These are phyloP conservation scores for Caenorhabditis sp. DNA, from an alignment of 2,888 invertebrate species.

Conservation along the genomic window DNA sequence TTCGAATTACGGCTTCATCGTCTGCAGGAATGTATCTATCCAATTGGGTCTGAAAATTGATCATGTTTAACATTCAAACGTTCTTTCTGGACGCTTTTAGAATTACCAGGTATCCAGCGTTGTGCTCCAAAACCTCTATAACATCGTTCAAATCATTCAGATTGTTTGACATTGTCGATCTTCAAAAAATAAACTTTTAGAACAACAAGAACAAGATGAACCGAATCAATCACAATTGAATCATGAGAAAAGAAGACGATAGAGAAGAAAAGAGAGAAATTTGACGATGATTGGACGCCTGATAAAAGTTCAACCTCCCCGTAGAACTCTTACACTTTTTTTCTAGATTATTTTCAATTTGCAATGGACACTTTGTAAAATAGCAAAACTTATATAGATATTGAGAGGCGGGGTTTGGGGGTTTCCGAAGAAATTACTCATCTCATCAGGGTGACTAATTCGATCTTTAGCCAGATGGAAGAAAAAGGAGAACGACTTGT, in stretches of 20 bases:
- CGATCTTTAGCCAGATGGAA: conserved; percentile 16
- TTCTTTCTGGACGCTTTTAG: background rate
- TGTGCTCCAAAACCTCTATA: conserved; percentile 18
- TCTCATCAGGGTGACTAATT: conserved; percentile 18
- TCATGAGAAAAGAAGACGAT: background rate
- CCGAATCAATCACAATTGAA: background rate
- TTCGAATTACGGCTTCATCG: conserved; percentile 17
- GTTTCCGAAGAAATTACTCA: conserved; percentile 13
- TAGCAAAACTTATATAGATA: background rate
- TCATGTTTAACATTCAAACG: background rate
- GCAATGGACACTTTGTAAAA: background rate
- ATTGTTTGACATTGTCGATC: conserved; percentile 24
- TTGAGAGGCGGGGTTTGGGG: background rate
- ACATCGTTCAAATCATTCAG: conserved; percentile 28
- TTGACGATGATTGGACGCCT: conserved; percentile 28
- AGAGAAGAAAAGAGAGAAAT: conserved; percentile 22
- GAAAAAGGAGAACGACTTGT: background rate
- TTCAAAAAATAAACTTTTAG: background rate
- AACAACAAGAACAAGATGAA: background rate
- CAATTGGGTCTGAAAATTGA: conserved; percentile 14
- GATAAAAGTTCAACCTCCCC: conserved; percentile 1
- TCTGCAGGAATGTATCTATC: conserved; percentile 33
- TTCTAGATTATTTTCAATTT: conserved; percentile 8
- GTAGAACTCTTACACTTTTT: conserved; percentile 15
- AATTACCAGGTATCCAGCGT: conserved; percentile 24